Percentiles rank a stretch among this genome's conserved stretches.
Evolutionary conservation across 2,888 invertebrate species (phyloP).

Genomic region (Bibio marci): DNA sequence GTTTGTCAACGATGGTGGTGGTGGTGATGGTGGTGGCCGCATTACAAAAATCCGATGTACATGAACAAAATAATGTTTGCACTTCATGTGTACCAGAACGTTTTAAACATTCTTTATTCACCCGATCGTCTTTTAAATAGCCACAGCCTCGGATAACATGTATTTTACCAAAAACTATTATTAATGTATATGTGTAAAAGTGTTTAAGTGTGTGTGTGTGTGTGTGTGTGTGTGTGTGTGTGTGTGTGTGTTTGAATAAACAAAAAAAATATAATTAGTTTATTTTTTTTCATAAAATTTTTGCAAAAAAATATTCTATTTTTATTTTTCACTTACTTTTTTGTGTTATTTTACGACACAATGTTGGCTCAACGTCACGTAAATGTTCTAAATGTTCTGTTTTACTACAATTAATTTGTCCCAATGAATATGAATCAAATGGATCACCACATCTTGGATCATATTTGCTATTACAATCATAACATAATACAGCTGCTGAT

Average conservation of each 20-base stretch:
- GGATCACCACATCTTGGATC: conserved; percentile 81
- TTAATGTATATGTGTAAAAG: too few species aligned
- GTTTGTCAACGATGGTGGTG: too few species aligned
- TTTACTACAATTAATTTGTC: conserved; percentile 66
- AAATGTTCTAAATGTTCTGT: conserved; percentile 54
- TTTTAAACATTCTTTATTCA: conserved; percentile 43
- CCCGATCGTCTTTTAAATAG: conserved; percentile 46
- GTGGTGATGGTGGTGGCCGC: conserved; percentile 27
- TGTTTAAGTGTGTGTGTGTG: too few species aligned
- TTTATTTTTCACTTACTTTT: conserved; percentile 51
- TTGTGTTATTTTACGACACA: conserved; percentile 72
- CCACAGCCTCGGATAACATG: conserved; percentile 71
- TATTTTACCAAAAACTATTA: conserved; percentile 56
- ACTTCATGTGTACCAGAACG: conserved; percentile 60
- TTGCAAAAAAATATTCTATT: too few species aligned
- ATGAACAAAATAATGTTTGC: conserved; percentile 58
- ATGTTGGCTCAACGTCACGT: conserved; percentile 37
- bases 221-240: too few species aligned
- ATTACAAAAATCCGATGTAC: conserved; percentile 63
- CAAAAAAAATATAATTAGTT: too few species aligned
- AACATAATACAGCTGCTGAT: conserved; percentile 57
- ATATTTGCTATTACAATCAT: conserved; percentile 80
- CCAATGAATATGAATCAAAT: conserved; percentile 71
- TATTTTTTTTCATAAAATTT: too few species aligned
- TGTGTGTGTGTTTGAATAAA: too few species aligned